A percentile compares a stretch with the other conserved stretches of the same genome.
These are phyloP conservation scores for Drosophila willistoni DNA, from an alignment of 1,140 invertebrate species.

Conservation along the genomic window DNA sequence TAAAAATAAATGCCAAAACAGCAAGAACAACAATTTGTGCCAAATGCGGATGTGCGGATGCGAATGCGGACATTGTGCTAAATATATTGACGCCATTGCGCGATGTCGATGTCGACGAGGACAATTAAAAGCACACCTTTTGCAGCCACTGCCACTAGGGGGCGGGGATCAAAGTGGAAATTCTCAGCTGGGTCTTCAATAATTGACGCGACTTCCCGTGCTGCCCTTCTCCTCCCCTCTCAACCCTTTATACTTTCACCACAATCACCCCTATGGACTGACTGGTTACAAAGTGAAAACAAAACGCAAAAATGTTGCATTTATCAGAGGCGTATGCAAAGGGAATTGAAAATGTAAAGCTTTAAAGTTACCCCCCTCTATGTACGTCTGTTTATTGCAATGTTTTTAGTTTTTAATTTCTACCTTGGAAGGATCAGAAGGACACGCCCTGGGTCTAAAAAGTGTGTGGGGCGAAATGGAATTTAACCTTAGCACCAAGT, in stretches of 20 bases:
- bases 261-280: not conserved
- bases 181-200: slow-evolving; percentile 60
- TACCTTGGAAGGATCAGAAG: not conserved
- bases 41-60: slow-evolving; percentile 37
- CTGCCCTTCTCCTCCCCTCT: not conserved
- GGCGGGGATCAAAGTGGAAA: not conserved
- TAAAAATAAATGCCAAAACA: slow-evolving; percentile 39
- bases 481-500: slow-evolving; percentile 78
- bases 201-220: slow-evolving; percentile 61
- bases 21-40: slow-evolving; percentile 63
- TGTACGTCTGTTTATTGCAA: slow-evolving; percentile 23
- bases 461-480: slow-evolving; percentile 39
- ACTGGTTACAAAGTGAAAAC: slow-evolving; percentile 60
- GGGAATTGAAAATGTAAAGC: not conserved
- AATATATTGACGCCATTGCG: slow-evolving; percentile 52
- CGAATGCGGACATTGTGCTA: slow-evolving; percentile 53
- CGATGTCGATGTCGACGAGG: slow-evolving; percentile 35
- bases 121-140: slow-evolving; percentile 81
- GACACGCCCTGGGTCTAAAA: slow-evolving; percentile 13
- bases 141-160: slow-evolving; percentile 37
- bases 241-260: not conserved
- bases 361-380: not conserved
- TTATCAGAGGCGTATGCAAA: not conserved
- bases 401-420: slow-evolving; percentile 71
- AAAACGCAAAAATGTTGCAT: slow-evolving; percentile 63